A percentile compares a stretch with the other conserved stretches of the same genome.
phyloP scores from a whole-genome alignment of 2,797 vertebrate genomes.

The Emys orbicularis region DNA sequence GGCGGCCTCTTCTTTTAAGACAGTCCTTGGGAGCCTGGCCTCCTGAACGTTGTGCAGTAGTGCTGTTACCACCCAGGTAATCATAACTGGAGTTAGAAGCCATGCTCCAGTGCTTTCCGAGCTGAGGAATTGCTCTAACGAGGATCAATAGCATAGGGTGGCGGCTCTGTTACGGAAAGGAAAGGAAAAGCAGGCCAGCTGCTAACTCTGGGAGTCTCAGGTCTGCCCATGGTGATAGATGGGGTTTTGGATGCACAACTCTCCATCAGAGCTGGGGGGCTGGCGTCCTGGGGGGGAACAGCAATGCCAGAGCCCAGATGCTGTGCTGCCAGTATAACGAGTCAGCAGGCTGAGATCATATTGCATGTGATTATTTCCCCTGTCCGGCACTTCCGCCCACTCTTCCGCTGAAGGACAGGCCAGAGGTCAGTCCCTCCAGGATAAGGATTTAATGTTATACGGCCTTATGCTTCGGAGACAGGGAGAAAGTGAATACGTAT shows the following conservation, averaged over 20 bases:
- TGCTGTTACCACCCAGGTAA: fast-evolving
- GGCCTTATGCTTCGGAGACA: too few species aligned
- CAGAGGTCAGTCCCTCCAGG: too few species aligned
- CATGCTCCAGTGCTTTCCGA: fast-evolving
- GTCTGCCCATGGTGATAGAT: too few species aligned
- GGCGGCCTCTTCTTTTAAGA: fast-evolving
- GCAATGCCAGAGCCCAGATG: neutral
- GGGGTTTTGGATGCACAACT: too few species aligned
- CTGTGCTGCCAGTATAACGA: neutral
- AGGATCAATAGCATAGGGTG: fast-evolving
- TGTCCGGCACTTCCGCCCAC: too few species aligned
- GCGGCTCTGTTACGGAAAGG: neutral
- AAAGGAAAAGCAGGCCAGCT: neutral
- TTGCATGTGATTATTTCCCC: neutral
- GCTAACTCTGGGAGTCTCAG: neutral
- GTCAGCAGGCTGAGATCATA: neutral
- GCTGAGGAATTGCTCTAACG: fast-evolving
- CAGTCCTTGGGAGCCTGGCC: fast-evolving
- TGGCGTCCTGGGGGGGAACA: neutral
- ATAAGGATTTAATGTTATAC: too few species aligned
- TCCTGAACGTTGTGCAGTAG: neutral
- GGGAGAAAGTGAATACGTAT: too few species aligned
- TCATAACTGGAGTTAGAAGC: neutral
- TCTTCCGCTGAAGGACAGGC: too few species aligned
- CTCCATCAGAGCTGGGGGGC: neutral